Percentiles rank a stretch among this genome's conserved stretches.
Conservation (phyloP, 2,113 vertebrate species). For the Siphamia tubifer region DNA sequence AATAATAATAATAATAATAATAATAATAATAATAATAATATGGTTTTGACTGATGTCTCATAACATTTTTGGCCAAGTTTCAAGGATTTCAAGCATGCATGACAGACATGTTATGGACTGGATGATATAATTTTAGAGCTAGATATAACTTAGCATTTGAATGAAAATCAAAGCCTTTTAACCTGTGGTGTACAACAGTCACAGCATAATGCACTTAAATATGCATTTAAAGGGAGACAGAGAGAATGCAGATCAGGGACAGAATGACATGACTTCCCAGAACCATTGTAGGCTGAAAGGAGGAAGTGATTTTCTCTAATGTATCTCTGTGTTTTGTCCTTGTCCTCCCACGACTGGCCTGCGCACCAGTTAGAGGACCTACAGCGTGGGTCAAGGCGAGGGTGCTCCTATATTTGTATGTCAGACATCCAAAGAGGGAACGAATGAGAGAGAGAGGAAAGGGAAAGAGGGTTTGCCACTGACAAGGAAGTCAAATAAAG, state of each 20-base stretch:
- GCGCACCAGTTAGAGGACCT: conserved; percentile 40
- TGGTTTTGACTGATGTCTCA: too few relatives aligned
- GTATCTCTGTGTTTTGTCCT: conserved; percentile 74
- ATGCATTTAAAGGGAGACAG: conserved; percentile 31
- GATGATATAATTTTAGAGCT: too few relatives aligned
- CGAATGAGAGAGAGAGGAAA: background rate
- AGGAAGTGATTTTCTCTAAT: conserved; percentile 75
- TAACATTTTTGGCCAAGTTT: too few relatives aligned
- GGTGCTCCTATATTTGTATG: conserved; percentile 11
- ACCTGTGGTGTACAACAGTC: conserved; percentile 19
- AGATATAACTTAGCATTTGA: too few relatives aligned
- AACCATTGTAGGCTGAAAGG: conserved; percentile 52
- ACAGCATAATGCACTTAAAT: conserved; percentile 41
- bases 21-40: too few relatives aligned
- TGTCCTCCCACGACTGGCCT: conserved; percentile 60
- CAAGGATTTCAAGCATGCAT: too few relatives aligned
- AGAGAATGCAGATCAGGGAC: conserved; percentile 40
- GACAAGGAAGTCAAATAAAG: conserved; percentile 75
- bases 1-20: too few relatives aligned
- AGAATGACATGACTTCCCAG: conserved; percentile 67
- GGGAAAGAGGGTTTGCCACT: conserved; percentile 37
- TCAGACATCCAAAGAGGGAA: conserved; percentile 13
- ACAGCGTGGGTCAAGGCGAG: conserved; percentile 59
- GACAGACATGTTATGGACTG: too few relatives aligned
- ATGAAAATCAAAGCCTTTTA: too few relatives aligned